phyloP scores from a whole-genome alignment of 1,140 invertebrate species.

The Temnothorax nylanderi region DNA sequence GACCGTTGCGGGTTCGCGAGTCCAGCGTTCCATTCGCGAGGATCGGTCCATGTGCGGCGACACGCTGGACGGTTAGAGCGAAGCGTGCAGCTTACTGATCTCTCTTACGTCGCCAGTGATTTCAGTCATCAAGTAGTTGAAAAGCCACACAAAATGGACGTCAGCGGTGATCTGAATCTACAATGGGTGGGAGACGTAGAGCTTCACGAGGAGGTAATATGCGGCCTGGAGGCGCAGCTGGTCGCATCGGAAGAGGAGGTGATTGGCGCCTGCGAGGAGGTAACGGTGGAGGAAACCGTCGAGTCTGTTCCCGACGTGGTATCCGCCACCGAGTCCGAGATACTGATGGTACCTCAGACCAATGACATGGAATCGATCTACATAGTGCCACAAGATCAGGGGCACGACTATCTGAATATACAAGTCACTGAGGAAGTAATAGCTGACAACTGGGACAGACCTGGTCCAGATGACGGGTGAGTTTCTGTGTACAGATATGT shows the following conservation, averaged over 20 bases:
- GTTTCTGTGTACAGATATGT: slow-evolving; percentile 38
- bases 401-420: slow-evolving; percentile 87
- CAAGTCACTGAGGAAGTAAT: slow-evolving; percentile 92
- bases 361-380: slow-evolving; percentile 84
- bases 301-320: slow-evolving; percentile 83
- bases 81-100: neutral
- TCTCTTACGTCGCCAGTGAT: slow-evolving; percentile 62
- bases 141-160: slow-evolving; percentile 77
- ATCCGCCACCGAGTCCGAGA: slow-evolving; percentile 80
- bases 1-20: neutral
- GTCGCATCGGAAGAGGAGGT: slow-evolving; percentile 82
- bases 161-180: slow-evolving; percentile 83
- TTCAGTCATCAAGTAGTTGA: slow-evolving; percentile 78
- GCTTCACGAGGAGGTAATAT: slow-evolving; percentile 88
- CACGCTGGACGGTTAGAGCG: no score
- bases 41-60: neutral
- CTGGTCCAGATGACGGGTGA: slow-evolving; percentile 90
- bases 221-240: slow-evolving; percentile 86
- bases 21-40: neutral
- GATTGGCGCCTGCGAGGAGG: slow-evolving; percentile 84
- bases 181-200: slow-evolving; percentile 87
- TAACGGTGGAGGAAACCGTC: slow-evolving; percentile 85
- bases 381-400: slow-evolving; percentile 84
- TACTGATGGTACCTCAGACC: slow-evolving; percentile 82
- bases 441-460: slow-evolving; percentile 91